Base-by-base conservation (phyloP, 23 tunicate genomes). In the Styela plicata region DNA sequence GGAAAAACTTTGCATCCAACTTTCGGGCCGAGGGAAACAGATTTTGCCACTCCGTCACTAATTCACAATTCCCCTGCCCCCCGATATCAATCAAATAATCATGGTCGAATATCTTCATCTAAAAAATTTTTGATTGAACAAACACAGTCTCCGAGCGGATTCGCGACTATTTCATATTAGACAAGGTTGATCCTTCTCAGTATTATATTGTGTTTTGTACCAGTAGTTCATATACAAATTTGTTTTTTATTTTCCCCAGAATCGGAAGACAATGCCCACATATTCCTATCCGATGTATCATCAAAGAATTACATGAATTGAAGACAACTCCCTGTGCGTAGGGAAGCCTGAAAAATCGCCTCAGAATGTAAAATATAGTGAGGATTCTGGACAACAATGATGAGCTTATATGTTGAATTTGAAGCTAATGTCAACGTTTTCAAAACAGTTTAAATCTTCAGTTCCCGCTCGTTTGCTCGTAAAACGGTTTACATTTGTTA, bases 261-360 rank as follows among this genome's bases (percentile, higher is more conserved):
- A 31, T 30, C 77, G 34, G 77, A 71, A 33, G 77, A 71, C 36
- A 71, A 19, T 28, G 17, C 24, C 35, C 24, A 71, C 32, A 34
- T 34, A 33, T 27, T 71, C 23, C 35, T 71, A 71, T 17, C 77
- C 77, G 77, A 27, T 16, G 77, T 71, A 71, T 71, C 77, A 29
- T 26, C 77, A 71, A 71, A 33, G 77, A 3, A 71, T 71, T 34
- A 71, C 77, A 36, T 71, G 77, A 71, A 18, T 66, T 13, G 57
- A 44, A 44, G 57, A 44, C 57, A 44, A 44, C 7, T 44, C 57
- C 57, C 57, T n/a, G n/a, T n/a, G n/a, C n/a, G n/a, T n/a, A n/a
- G n/a, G n/a, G n/a, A n/a, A n/a, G n/a, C n/a, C n/a, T n/a, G n/a
- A n/a, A n/a, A n/a, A n/a, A n/a, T n/a, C n/a, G n/a, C n/a, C n/a